Evolutionary conservation across 2,113 vertebrate species (phyloP).

Genomic region (Pelusios castaneus): DNA sequence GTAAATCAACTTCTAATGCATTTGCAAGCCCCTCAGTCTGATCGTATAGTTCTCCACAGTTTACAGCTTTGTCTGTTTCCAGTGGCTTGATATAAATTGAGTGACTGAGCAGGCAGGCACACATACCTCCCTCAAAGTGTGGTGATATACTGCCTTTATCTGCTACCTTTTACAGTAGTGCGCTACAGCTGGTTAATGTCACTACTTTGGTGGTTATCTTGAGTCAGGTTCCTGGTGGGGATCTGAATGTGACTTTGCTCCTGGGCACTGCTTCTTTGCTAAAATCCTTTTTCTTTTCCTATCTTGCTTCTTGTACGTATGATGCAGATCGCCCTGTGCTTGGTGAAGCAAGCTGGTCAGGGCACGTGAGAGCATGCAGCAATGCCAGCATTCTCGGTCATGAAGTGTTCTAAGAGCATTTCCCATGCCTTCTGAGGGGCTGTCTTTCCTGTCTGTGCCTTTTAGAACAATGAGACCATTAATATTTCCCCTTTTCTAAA

Average conservation of each 20-base stretch:
- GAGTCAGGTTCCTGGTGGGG: neutral
- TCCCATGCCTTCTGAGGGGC: neutral
- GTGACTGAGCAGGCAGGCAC: neutral
- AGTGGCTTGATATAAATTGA: constrained; percentile 30
- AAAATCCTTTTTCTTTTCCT: neutral
- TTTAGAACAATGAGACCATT: neutral
- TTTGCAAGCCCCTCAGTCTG: constrained; percentile 29
- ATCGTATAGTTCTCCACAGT: constrained; percentile 28
- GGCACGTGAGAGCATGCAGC: neutral
- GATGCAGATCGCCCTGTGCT: neutral
- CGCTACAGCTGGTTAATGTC: constrained; percentile 53
- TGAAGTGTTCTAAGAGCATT: neutral
- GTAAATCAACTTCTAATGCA: neutral
- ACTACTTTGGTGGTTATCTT: constrained; percentile 19
- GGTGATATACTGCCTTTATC: constrained; percentile 50
- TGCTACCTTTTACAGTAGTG: constrained; percentile 40
- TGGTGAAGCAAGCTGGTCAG: neutral
- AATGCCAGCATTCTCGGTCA: neutral
- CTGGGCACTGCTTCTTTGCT: neutral
- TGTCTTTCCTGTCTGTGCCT: constrained; percentile 24
- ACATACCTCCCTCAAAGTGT: neutral
- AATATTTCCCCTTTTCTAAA: neutral
- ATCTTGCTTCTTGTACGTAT: neutral
- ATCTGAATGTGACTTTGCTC: constrained; percentile 20
- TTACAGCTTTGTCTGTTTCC: constrained; percentile 47